These are phyloP conservation scores for Agelas oroides DNA, from an alignment of 37 sponge, comb jelly and placozoan species.

Conservation along the genomic window DNA sequence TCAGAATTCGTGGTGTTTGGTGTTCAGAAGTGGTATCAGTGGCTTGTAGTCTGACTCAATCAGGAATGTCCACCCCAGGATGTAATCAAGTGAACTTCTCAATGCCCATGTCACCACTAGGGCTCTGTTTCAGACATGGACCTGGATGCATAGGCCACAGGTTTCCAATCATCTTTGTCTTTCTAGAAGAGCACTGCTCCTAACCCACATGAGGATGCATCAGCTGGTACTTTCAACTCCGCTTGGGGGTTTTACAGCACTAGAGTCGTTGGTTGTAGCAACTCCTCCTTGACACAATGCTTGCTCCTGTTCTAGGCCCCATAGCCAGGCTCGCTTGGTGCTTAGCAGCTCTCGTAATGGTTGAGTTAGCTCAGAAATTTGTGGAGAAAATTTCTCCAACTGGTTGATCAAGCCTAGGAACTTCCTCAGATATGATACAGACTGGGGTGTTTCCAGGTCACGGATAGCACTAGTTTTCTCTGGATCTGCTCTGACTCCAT, in stretches of 20 bases:
- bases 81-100: constrained; percentile 16
- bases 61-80: constrained; percentile 22
- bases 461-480: constrained; percentile 29
- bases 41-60: constrained; percentile 52
- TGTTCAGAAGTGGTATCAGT: constrained; percentile 23
- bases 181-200: constrained; percentile 45
- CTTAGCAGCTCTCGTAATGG: constrained; percentile 51
- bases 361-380: not conserved
- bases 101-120: constrained; percentile 41
- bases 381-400: constrained; percentile 43
- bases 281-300: constrained; percentile 51
- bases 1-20: constrained; percentile 20
- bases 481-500: constrained; percentile 7
- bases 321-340: constrained; percentile 44
- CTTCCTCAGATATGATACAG: not conserved
- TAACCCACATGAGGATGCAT: constrained; percentile 30
- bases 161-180: constrained; percentile 1
- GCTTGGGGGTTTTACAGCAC: not conserved
- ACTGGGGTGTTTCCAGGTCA: not conserved
- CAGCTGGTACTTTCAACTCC: not conserved
- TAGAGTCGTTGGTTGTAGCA: constrained; percentile 8
- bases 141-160: not conserved
- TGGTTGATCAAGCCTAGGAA: constrained; percentile 71
- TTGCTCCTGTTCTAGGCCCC: constrained; percentile 45
- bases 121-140: constrained; percentile 30